These are phyloP conservation scores for Pachliopta kotzebuea DNA, from an alignment of 2,888 invertebrate genomes.

Conservation along the genomic window DNA sequence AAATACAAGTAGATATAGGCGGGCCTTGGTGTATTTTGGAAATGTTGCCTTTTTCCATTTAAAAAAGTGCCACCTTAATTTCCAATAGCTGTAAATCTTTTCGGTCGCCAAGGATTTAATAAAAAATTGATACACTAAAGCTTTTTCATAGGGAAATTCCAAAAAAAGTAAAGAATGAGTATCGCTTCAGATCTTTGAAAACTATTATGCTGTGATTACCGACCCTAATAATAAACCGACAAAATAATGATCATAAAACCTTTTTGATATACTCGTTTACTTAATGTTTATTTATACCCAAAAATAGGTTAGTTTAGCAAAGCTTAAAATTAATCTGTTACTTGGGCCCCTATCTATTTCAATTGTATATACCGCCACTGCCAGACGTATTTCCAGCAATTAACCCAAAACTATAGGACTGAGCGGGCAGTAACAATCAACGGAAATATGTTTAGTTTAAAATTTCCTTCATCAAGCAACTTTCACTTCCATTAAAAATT, in stretches of 20 bases:
- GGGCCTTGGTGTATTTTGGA: background rate
- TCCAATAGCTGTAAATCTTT: too few species aligned
- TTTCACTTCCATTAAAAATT: background rate
- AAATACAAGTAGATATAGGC: background rate
- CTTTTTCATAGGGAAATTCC: too few species aligned
- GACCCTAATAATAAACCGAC: too few species aligned
- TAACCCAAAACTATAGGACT: slow-evolving; percentile 16
- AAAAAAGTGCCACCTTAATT: too few species aligned
- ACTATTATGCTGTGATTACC: too few species aligned
- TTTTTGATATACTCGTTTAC: too few species aligned
- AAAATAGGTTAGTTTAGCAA: background rate
- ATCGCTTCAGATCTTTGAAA: too few species aligned
- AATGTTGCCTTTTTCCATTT: background rate
- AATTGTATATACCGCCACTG: slow-evolving; percentile 16
- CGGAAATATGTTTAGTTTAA: slow-evolving; percentile 4
- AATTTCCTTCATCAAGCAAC: background rate
- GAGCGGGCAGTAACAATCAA: background rate
- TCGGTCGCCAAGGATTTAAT: too few species aligned
- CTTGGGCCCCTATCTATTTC: slow-evolving; percentile 9
- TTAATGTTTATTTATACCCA: too few species aligned
- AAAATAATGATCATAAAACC: too few species aligned
- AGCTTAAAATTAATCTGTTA: slow-evolving; percentile 13
- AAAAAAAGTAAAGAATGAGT: too few species aligned
- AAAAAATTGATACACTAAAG: too few species aligned
- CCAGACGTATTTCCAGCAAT: slow-evolving; percentile 11